phyloP scores from a whole-genome alignment of 2,888 invertebrate species.

The Apantesis nais region DNA sequence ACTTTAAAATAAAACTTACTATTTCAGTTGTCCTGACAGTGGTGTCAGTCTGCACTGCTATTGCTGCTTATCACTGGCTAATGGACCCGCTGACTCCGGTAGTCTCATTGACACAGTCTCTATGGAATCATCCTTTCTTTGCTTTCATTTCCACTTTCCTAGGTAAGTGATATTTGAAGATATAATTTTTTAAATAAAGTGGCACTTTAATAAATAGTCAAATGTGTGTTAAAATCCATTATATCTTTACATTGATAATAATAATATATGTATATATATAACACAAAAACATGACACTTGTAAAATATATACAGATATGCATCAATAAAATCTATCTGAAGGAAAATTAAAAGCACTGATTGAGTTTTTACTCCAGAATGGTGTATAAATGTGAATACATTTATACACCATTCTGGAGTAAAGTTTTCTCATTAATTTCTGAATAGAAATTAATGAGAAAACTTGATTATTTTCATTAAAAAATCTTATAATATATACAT shows the following conservation, averaged over 20 bases:
- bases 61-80: conserved; percentile 98
- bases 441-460: no score
- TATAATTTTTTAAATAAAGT: no score
- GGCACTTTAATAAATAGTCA: no score
- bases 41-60: conserved; percentile 95
- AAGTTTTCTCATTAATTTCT: no score
- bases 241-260: no score
- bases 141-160: conserved; percentile 93
- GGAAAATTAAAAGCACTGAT: background rate
- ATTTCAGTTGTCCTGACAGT: conserved; percentile 92
- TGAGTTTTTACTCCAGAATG: background rate
- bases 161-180: conserved; percentile 87
- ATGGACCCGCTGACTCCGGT: conserved; percentile 97
- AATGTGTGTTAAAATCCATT: background rate
- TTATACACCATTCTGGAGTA: no score
- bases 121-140: conserved; percentile 97
- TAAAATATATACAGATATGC: no score
- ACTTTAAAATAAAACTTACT: conserved; percentile 12
- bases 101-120: conserved; percentile 95
- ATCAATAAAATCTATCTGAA: background rate
- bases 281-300: background rate
- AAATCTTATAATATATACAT: no score
- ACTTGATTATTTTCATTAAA: no score
- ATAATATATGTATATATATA: no score
- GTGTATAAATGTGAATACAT: no score